Conservation (phyloP, 2,888 invertebrate species). For the Aelia acuminata region DNA sequence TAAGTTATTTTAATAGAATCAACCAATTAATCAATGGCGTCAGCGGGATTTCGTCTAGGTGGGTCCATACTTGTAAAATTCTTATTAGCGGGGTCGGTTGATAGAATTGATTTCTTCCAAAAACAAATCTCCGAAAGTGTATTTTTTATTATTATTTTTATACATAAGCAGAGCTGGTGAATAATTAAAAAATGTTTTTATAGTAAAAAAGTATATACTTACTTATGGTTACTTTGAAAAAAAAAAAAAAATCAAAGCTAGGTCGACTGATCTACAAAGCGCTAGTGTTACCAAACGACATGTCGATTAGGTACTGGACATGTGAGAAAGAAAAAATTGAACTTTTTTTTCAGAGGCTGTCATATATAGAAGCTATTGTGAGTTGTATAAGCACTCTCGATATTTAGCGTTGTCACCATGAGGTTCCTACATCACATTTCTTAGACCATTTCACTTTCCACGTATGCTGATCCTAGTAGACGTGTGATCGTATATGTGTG, state of each 20-base stretch:
- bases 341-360: constrained; percentile 21
- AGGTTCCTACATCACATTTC: constrained; percentile 20
- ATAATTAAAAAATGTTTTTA: too few relatives aligned
- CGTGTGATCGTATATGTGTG: neutral
- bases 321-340: neutral
- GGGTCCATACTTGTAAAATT: too few relatives aligned
- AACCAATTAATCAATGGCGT: too few relatives aligned
- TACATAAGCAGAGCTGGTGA: too few relatives aligned
- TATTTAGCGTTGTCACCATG: constrained; percentile 40
- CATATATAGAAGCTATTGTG: constrained; percentile 2
- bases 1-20: too few relatives aligned
- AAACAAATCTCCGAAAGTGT: too few relatives aligned
- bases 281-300: too few relatives aligned
- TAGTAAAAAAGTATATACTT: neutral
- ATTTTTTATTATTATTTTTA: too few relatives aligned
- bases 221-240: neutral
- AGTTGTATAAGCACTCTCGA: neutral
- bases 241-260: neutral
- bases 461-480: neutral
- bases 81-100: too few relatives aligned
- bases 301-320: neutral
- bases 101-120: too few relatives aligned
- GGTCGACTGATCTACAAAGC: neutral
- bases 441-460: neutral
- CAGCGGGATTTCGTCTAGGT: too few relatives aligned